Conservation (phyloP, 1,140 invertebrate genomes). For the Drosophila sucinea region DNA sequence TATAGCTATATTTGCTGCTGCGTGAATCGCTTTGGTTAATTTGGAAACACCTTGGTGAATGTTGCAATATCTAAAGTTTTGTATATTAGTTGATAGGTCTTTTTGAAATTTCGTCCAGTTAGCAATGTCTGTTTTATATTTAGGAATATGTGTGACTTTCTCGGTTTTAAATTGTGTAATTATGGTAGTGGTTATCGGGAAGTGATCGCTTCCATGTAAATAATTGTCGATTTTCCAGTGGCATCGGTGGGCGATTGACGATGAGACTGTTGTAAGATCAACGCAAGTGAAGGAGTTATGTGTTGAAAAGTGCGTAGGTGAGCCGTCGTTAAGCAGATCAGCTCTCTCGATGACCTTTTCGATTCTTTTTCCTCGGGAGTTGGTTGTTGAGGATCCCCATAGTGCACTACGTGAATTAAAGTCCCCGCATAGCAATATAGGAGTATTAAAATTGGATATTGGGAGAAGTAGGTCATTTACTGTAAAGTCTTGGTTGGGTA, state of each 20-base stretch:
- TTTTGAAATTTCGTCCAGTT: slow-evolving; percentile 1
- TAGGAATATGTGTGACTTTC: no score
- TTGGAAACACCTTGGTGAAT: not conserved
- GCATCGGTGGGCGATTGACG: no score
- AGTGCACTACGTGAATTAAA: not conserved
- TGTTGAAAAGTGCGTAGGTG: not conserved
- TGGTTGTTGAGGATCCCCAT: no score
- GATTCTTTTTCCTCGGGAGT: not conserved
- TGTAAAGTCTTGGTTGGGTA: not conserved
- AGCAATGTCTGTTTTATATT: not conserved
- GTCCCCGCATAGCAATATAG: not conserved
- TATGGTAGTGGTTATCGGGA: no score
- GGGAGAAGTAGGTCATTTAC: not conserved
- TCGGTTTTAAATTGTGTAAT: no score
- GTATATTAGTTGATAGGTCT: not conserved
- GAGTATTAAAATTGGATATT: not conserved
- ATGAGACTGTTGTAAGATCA: no score
- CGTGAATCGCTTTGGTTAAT: slow-evolving; percentile 6
- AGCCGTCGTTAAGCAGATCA: not conserved
- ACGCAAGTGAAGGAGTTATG: no score
- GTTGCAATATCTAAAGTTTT: not conserved
- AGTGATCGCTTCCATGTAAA: no score
- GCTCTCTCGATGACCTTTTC: not conserved
- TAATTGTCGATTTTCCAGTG: no score
- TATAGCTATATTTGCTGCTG: slow-evolving; percentile 11